Base-by-base conservation (phyloP, 2,797 vertebrate genomes). In the Aulostomus chinensis region DNA sequence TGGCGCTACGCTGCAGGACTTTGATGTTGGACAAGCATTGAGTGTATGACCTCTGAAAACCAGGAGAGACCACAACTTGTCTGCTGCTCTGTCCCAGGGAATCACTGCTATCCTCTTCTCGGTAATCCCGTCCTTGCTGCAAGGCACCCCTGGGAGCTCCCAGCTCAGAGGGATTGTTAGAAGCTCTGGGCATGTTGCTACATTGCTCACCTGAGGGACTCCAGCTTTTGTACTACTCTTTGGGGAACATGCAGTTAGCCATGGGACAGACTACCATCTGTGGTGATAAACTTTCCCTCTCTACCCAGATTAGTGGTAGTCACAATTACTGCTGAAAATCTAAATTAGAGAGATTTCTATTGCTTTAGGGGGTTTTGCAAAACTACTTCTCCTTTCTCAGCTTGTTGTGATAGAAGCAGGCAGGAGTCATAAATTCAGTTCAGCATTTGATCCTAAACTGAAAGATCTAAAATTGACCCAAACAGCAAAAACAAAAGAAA, bases 181-280 rank as follows among this genome's bases (percentile, higher is more conserved):
- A 50, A 35, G 9, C 32, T 26, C 36, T 47, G 8, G 31, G 16
- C 8, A 29, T 30, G 14, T 41, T 56, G 21, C 15, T 47, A 10
- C 14, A 26, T 43, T 8, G 3, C 5, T 47, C 33, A 29, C 58
- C 46, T 48, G 6, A 7, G 68, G 37, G 70, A 54, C 9, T 42
- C 16, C 9, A 20, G 21, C 42, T 67, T 46, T 25, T 35, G 36
- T 21, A 42, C 41, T 32, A 25, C 52, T 12, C 20, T 21, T 12
- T 32, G 57, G 39, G 29, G 33, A 54, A 17, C 2, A 28, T 48
- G 55, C 33, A 57, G 41, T 38, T 18, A 40, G 37, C 52, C 1
- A 24, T 35, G 47, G 53, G 46, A n/a, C n/a, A n/a, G n/a, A n/a
- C 29, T 14, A 2, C 9, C 1, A 67, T 61, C 48, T 55, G 37